A percentile compares a stretch with the other conserved stretches of the same genome.
These are phyloP conservation scores for Brenthis hecate DNA, from an alignment of 2,888 invertebrate species.

Conservation along the genomic window DNA sequence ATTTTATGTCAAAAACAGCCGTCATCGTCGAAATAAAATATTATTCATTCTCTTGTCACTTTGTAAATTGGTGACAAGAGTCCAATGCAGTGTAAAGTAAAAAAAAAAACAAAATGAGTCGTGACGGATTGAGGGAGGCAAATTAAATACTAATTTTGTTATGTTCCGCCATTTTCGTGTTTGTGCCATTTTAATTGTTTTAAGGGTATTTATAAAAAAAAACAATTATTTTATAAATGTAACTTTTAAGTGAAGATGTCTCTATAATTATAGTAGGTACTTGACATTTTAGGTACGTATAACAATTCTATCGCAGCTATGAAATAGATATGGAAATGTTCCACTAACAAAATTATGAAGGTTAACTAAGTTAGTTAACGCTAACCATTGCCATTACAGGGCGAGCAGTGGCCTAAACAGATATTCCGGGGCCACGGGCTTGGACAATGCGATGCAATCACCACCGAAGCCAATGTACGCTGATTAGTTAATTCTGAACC, in stretches of 20 bases:
- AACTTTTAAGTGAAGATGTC: not conserved
- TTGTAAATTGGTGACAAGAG: constrained; percentile 62
- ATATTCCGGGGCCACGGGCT: constrained; percentile 78
- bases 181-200: constrained; percentile 6
- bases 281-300: not conserved
- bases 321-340: constrained; percentile 53
- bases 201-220: not conserved
- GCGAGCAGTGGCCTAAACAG: constrained; percentile 79
- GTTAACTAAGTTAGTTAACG: constrained; percentile 69
- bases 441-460: constrained; percentile 79
- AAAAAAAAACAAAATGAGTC: constrained; percentile 41
- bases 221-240: not conserved
- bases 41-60: constrained; percentile 70
- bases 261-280: not conserved
- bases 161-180: constrained; percentile 4
- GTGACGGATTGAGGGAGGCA: constrained; percentile 37
- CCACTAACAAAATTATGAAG: constrained; percentile 60
- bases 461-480: constrained; percentile 75
- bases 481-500: constrained; percentile 79
- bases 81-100: constrained; percentile 34
- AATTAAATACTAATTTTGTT: constrained; percentile 28
- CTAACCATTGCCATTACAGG: constrained; percentile 74
- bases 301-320: constrained; percentile 39
- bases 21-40: constrained; percentile 60
- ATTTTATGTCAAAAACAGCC: constrained; percentile 47